Percentiles rank a stretch among this genome's conserved stretches.
phyloP scores from a whole-genome alignment of 2,888 invertebrate species.

The Aradus depressus region DNA sequence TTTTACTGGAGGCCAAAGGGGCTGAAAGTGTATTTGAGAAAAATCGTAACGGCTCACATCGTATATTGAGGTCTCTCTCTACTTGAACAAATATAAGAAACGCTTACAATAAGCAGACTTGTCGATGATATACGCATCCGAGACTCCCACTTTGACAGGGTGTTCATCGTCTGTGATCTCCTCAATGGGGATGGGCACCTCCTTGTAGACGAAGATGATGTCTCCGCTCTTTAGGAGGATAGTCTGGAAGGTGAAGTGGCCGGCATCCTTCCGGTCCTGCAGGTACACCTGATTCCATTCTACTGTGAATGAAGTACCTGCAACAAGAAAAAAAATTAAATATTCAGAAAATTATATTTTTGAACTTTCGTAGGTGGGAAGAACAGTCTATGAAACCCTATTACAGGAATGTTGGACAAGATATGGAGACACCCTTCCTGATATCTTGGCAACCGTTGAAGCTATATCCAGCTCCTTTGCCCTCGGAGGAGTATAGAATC shows the following conservation, averaged over 20 bases:
- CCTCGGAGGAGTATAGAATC: no score
- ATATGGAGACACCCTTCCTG: no score
- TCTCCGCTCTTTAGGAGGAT: constrained; percentile 78
- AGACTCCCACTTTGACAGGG: constrained; percentile 94
- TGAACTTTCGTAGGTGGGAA: no score
- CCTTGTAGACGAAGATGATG: constrained; percentile 82
- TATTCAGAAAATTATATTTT: neutral
- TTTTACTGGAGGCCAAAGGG: no score
- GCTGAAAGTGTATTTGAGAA: no score
- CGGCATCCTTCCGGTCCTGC: constrained; percentile 61
- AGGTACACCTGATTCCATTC: constrained; percentile 87
- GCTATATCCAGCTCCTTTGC: no score
- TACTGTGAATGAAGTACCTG: constrained; percentile 79
- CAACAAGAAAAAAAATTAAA: constrained; percentile 22
- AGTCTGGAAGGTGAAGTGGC: constrained; percentile 83
- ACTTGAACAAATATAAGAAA: no score
- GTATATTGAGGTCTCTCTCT: no score
- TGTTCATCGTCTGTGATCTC: constrained; percentile 73
- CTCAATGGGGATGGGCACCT: constrained; percentile 64
- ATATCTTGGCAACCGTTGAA: no score
- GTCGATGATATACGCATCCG: constrained; percentile 94
- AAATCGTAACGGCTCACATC: no score
- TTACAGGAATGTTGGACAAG: no score
- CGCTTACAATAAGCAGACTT: constrained; percentile 70
- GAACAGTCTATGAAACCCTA: no score